A percentile compares a stretch with the other conserved stretches of the same genome.
Evolutionary conservation across 2,797 vertebrate genomes (phyloP).

Genomic region (Ibycter americanus): DNA sequence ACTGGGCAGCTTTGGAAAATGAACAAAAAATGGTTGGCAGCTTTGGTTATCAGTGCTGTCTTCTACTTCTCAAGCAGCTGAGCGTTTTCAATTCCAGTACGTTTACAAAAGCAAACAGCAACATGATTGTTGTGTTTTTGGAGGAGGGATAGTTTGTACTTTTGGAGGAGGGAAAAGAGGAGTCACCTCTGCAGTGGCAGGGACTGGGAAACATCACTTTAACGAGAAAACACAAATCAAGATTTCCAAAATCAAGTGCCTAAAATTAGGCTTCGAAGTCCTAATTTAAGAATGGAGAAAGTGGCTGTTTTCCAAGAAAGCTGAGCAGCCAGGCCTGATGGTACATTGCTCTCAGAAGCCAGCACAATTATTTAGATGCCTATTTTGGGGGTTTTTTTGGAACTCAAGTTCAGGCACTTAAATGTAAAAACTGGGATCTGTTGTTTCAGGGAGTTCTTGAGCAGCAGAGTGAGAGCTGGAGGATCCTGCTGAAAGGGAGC

Average conservation of each 20-base stretch:
- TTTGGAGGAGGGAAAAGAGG: background rate
- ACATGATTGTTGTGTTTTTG: background rate
- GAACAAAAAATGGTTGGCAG: background rate
- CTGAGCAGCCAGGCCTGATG: background rate
- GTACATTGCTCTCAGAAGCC: background rate
- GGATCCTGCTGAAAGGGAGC: background rate
- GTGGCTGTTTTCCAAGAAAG: slow-evolving; percentile 30
- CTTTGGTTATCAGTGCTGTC: background rate
- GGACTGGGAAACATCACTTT: background rate
- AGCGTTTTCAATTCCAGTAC: background rate
- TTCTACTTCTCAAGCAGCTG: background rate
- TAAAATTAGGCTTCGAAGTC: slow-evolving; percentile 13
- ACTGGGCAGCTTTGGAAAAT: background rate
- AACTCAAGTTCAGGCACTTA: background rate
- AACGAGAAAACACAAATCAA: background rate
- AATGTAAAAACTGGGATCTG: background rate
- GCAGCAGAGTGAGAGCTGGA: background rate
- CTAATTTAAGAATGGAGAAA: slow-evolving; percentile 14
- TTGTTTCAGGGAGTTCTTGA: background rate
- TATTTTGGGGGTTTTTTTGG: slow-evolving; percentile 26
- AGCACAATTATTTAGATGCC: slow-evolving; percentile 30
- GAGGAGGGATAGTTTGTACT: background rate
- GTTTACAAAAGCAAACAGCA: background rate
- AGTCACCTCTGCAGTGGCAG: background rate
- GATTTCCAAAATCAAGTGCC: slow-evolving; percentile 6